Percentiles rank a stretch among this genome's conserved stretches.
Conservation (phyloP, 1,140 invertebrate species). For the Drosophila orena region DNA sequence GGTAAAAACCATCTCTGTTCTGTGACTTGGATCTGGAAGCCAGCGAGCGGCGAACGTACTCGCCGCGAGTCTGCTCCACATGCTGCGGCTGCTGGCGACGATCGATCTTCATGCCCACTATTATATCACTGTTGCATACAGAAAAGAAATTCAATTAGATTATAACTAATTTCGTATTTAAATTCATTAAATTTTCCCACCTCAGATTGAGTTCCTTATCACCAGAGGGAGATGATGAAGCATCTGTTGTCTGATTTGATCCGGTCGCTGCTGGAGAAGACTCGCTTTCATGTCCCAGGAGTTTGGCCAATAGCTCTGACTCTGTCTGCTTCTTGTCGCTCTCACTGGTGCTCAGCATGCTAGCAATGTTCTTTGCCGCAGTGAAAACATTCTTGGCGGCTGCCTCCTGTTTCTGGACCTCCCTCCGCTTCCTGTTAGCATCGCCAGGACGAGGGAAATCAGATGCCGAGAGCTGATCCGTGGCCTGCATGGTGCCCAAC, state of each 20-base stretch:
- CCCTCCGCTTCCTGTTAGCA: conserved; percentile 53
- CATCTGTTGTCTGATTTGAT: conserved; percentile 6
- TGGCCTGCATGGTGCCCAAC: conserved; percentile 73
- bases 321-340: conserved; percentile 89
- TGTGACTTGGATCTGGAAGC: conserved; percentile 42
- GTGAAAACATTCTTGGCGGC: conserved; percentile 74
- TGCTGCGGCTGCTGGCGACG: conserved; percentile 74
- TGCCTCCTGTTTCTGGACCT: conserved; percentile 60
- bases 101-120: conserved; percentile 91
- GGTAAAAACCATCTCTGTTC: conserved; percentile 23
- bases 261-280: conserved; percentile 48
- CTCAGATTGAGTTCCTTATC: conserved; percentile 75
- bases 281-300: conserved; percentile 86
- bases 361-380: conserved; percentile 90
- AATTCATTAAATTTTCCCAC: conserved; percentile 12
- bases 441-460: conserved; percentile 73
- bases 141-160: neutral
- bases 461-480: conserved; percentile 37
- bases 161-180: neutral
- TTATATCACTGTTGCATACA: conserved; percentile 87
- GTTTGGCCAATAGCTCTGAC: conserved; percentile 90
- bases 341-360: conserved; percentile 87
- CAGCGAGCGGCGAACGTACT: conserved; percentile 74
- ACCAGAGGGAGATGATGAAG: neutral
- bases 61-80: conserved; percentile 81